These are phyloP conservation scores for Promerops cafer DNA, from an alignment of 2,113 vertebrate genomes.

Conservation along the genomic window DNA sequence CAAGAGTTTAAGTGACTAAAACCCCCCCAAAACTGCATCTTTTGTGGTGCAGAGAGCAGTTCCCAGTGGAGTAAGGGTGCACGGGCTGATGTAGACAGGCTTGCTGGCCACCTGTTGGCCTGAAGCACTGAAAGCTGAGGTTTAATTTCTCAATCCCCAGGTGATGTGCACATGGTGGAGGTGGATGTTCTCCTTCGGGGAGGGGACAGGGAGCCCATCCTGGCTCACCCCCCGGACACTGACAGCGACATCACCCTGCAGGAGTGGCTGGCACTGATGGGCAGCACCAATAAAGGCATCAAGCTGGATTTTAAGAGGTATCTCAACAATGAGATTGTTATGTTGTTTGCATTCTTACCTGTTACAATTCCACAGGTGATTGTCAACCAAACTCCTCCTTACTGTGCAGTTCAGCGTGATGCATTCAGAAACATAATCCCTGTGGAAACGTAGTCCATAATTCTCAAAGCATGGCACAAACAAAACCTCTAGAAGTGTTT, in stretches of 20 bases:
- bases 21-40: rapidly evolving
- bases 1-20: not conserved
- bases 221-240: conserved; percentile 90
- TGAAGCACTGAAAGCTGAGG: not conserved
- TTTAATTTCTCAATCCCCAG: conserved; percentile 52
- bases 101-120: not conserved
- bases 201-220: conserved; percentile 75
- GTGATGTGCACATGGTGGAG: conserved; percentile 87
- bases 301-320: conserved; percentile 98
- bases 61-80: not conserved
- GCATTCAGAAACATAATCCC: not conserved
- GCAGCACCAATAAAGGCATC: conserved; percentile 79
- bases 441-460: not conserved
- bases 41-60: not conserved
- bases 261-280: conserved; percentile 80
- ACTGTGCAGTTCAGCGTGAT: rapidly evolving
- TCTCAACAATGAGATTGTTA: not conserved
- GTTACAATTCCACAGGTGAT: not conserved
- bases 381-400: not conserved
- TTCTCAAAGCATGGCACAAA: not conserved
- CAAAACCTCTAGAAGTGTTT: not conserved
- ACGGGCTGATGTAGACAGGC: not conserved
- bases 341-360: not conserved
- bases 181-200: conserved; percentile 83
- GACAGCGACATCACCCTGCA: conserved; percentile 85